A percentile compares a stretch with the other conserved stretches of the same genome.
Evolutionary conservation across 2,113 vertebrate genomes (phyloP).

Genomic region (Corythornis vintsioides): DNA sequence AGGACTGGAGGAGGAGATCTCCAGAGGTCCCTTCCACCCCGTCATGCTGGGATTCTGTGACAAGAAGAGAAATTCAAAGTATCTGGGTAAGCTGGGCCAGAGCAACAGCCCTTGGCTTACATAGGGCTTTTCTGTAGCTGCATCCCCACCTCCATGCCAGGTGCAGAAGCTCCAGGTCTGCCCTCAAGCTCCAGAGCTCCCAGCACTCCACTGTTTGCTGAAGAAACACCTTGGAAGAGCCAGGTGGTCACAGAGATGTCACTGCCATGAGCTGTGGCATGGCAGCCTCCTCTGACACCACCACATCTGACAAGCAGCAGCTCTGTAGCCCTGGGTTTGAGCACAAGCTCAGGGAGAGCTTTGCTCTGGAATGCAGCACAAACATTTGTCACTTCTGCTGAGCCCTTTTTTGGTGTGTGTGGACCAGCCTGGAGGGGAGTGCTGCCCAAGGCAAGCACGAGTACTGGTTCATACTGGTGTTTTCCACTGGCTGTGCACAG

Average conservation of each 20-base stretch:
- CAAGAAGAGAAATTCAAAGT: fast-evolving
- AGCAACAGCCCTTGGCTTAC: background rate
- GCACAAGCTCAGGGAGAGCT: fast-evolving
- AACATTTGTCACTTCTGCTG: background rate
- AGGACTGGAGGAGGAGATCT: background rate
- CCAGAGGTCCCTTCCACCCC: background rate
- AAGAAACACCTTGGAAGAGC: background rate
- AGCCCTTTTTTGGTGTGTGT: background rate
- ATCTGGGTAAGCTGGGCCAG: background rate
- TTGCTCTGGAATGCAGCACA: background rate
- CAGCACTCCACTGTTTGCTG: background rate
- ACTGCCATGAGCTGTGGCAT: background rate
- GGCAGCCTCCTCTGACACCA: background rate
- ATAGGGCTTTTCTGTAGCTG: background rate
- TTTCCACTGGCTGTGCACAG: background rate
- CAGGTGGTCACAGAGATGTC: background rate
- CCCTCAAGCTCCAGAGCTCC: background rate
- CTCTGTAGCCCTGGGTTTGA: background rate
- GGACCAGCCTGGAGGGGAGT: background rate
- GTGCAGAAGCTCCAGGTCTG: background rate
- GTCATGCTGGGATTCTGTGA: background rate
- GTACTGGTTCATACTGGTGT: background rate
- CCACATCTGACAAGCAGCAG: background rate
- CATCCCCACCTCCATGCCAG: background rate
- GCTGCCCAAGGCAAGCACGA: background rate